These are phyloP conservation scores for Urocynchramus pylzowi DNA, from an alignment of 2,113 vertebrate species.

Conservation along the genomic window DNA sequence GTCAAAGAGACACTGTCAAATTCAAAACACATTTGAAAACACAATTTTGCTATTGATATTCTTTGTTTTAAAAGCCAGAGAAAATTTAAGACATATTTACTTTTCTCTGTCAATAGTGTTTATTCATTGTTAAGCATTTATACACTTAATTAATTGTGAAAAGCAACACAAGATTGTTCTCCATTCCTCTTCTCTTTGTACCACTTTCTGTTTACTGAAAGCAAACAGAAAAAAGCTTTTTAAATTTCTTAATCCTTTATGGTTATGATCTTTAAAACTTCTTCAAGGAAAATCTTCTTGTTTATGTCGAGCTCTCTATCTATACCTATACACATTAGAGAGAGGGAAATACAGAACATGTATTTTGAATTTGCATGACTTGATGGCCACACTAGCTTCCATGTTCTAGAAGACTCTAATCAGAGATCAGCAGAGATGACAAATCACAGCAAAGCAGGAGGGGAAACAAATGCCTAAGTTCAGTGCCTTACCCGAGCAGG, in stretches of 20 bases:
- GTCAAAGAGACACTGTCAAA: conserved; percentile 41
- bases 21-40: conserved; percentile 47
- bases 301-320: not conserved
- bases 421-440: not conserved
- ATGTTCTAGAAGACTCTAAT: not conserved
- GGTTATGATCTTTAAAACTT: not conserved
- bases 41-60: conserved; percentile 25
- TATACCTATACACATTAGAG: not conserved
- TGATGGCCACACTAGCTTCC: not conserved
- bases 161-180: not conserved
- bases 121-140: conserved; percentile 35
- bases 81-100: conserved; percentile 4
- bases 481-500: not conserved
- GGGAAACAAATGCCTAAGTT: not conserved
- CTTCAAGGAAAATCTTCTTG: not conserved
- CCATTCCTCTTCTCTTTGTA: not conserved
- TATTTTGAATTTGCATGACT: not conserved
- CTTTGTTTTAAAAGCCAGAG: conserved; percentile 21
- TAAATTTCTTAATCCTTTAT: not conserved
- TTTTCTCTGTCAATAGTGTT: conserved; percentile 22
- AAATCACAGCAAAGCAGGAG: not conserved
- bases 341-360: not conserved
- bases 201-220: not conserved
- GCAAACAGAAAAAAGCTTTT: not conserved
- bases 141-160: not conserved